Evolutionary conservation across 2,888 invertebrate species (phyloP), one percentile per base, ranked within the genome.

Genomic region (Melikaiella ostensackeni): DNA sequence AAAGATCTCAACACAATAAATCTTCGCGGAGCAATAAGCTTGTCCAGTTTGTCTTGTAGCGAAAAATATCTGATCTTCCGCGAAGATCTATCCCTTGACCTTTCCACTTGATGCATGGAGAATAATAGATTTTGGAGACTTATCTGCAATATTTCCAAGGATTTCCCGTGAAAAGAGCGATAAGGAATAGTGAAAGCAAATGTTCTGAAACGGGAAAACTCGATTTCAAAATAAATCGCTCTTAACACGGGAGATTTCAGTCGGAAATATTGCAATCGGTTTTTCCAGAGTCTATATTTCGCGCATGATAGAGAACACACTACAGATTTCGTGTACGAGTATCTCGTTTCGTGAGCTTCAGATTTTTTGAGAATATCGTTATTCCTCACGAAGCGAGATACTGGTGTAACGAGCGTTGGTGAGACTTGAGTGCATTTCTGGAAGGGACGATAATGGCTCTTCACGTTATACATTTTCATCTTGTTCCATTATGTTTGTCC

Each of bases 401-500:
- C 42, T 24, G 30, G 70, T 70, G 64, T 42, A 70, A 70, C 70
- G 70, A 70, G 70, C 70, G 46, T 70, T 70, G 70, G 70, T 63
- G 62, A 35, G 42, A 46, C 66, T 63, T 33, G 62, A 63, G 30
- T 50, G n/a, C 70, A 70, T n/a, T 70, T 70, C 46, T 19, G 46
- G 27, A 42, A 70, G 30, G 70, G 70, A 70, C 66, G 66, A 46
- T 30, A 30, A 70, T 70, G 66, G n/a, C 66, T 70, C 16, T 70
- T 27, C n/a, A 50, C 27, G 50, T 50, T 70, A 70, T 70, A 70
- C 27, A 27, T 50, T 70, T 70, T 46, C 35, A 75, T 35, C 57
- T 57, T 63, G 73, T 42, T 77, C 13, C n/a, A 74, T 57, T 81
- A 66, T 64, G 61, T 76, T 59, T 79, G 62, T 74, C 62, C 74